These are phyloP conservation scores for Xiphophorus couchianus DNA, from an alignment of 2,113 vertebrate species.

Conservation along the genomic window DNA sequence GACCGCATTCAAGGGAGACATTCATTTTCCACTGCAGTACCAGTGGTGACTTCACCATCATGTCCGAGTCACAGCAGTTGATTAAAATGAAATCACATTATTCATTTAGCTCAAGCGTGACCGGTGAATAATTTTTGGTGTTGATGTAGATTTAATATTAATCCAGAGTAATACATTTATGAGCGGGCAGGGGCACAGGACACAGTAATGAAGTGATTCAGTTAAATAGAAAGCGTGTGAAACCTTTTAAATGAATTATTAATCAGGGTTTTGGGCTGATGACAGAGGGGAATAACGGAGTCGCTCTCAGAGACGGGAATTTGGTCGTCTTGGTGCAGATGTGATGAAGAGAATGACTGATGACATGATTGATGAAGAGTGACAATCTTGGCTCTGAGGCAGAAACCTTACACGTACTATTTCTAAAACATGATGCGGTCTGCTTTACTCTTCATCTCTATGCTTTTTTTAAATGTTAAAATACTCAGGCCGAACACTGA, in stretches of 20 bases:
- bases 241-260: slow-evolving; percentile 56
- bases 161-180: slow-evolving; percentile 48
- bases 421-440: neutral
- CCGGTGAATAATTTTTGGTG: slow-evolving; percentile 46
- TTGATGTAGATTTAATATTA: slow-evolving; percentile 61
- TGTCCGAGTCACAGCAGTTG: slow-evolving; percentile 32
- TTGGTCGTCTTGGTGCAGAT: slow-evolving; percentile 39
- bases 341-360: slow-evolving; percentile 33
- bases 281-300: slow-evolving; percentile 30
- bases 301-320: slow-evolving; percentile 14
- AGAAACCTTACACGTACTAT: neutral
- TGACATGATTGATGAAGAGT: slow-evolving; percentile 35
- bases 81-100: slow-evolving; percentile 60
- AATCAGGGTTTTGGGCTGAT: slow-evolving; percentile 25
- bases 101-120: slow-evolving; percentile 38
- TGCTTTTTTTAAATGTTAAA: neutral
- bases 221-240: slow-evolving; percentile 31
- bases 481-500: neutral
- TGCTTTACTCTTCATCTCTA: neutral
- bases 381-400: slow-evolving; percentile 16
- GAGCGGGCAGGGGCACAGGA: slow-evolving; percentile 35
- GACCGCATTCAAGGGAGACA: slow-evolving; percentile 57
- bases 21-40: slow-evolving; percentile 59
- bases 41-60: slow-evolving; percentile 57
- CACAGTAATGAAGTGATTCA: slow-evolving; percentile 53